Evolutionary conservation across 2,113 vertebrate species (phyloP).

Genomic region (Rhinoptilus africanus): DNA sequence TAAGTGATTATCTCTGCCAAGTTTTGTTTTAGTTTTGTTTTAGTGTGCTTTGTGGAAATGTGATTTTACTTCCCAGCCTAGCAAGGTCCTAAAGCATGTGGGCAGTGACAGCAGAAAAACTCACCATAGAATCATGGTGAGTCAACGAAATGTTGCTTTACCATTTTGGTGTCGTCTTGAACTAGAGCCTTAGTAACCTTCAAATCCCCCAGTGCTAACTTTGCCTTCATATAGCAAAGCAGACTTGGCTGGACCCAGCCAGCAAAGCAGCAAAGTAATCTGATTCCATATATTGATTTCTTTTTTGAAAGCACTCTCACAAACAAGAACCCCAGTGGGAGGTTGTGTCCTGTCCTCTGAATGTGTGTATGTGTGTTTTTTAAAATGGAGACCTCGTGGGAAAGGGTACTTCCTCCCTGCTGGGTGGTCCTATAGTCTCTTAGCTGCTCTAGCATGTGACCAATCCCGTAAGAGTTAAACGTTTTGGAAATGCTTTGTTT

Average conservation of each 20-base stretch:
- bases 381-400: not conserved
- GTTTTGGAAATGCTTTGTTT: slow-evolving; percentile 37
- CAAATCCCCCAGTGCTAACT: not conserved
- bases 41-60: not conserved
- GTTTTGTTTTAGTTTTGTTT: slow-evolving; percentile 14
- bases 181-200: not conserved
- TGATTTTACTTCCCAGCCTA: not conserved
- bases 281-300: not conserved
- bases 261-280: not conserved
- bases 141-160: no score
- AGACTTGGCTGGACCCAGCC: not conserved
- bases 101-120: not conserved
- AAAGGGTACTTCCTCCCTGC: not conserved
- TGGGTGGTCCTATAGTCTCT: slow-evolving; percentile 42
- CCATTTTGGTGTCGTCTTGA: not conserved
- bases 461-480: slow-evolving; percentile 53
- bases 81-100: not conserved
- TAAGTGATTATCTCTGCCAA: not conserved
- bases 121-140: not conserved
- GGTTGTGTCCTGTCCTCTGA: not conserved
- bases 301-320: not conserved
- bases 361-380: not conserved
- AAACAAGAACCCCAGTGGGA: not conserved
- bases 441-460: slow-evolving; percentile 8
- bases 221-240: not conserved